phyloP scores from a whole-genome alignment of 1,140 invertebrate species.

The Ceratosolen solmsi region DNA sequence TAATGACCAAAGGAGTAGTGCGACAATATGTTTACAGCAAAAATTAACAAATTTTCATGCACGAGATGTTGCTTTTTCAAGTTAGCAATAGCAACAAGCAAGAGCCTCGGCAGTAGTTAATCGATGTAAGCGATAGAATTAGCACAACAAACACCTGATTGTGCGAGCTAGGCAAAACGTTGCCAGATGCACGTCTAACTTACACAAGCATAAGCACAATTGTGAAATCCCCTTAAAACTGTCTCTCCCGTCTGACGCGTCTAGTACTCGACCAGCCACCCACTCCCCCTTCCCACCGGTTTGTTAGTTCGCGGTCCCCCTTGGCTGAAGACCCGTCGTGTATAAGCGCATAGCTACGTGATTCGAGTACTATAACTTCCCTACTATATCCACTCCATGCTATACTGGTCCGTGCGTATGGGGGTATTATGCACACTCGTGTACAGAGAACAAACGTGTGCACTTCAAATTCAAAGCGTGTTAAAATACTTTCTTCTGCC shows the following conservation, averaged over 20 bases:
- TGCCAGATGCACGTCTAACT: background rate
- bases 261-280: background rate
- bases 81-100: background rate
- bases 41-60: background rate
- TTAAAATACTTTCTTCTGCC: background rate
- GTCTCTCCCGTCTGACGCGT: constrained; percentile 10
- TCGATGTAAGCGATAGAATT: background rate
- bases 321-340: constrained; percentile 1
- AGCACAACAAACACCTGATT: background rate
- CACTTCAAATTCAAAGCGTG: background rate
- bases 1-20: no score
- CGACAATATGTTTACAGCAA: no score
- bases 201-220: background rate
- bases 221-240: constrained; percentile 5
- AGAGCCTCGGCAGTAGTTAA: background rate
- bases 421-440: background rate
- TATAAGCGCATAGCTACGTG: constrained; percentile 6
- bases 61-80: background rate
- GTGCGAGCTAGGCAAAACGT: background rate
- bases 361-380: constrained; percentile 15
- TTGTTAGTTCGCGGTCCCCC: constrained; percentile 6
- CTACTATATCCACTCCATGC: background rate
- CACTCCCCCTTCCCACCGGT: background rate
- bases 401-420: no score
- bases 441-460: background rate